A percentile compares a stretch with the other conserved stretches of the same genome.
Conservation (phyloP, 1,140 invertebrate species). For the Mercenaria mercenaria region DNA sequence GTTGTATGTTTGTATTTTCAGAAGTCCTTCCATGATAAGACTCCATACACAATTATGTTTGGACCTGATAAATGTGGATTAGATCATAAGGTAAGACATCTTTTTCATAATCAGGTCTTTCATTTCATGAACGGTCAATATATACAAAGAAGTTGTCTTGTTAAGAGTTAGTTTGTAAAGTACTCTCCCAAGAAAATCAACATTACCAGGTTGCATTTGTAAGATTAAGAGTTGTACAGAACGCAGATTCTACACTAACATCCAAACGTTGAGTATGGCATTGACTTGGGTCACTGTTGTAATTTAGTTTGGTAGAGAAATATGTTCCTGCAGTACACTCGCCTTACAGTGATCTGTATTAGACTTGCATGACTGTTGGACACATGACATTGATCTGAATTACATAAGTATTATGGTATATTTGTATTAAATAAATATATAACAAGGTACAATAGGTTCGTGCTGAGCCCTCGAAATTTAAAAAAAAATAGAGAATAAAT, state of each 20-base stretch:
- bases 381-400: too few species aligned
- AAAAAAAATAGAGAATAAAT: too few species aligned
- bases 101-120: background rate
- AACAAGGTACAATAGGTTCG: too few species aligned
- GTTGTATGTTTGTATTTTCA: too few species aligned
- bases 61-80: conserved; percentile 99
- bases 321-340: background rate
- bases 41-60: conserved; percentile 99
- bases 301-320: conserved; percentile 42
- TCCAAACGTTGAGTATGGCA: conserved; percentile 46
- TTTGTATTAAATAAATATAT: too few species aligned
- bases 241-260: background rate
- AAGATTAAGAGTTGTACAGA: too few species aligned
- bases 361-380: background rate
- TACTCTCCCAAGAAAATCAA: too few species aligned
- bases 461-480: too few species aligned
- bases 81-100: conserved; percentile 93
- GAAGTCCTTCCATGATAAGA: conserved; percentile 96
- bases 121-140: too few species aligned
- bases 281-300: conserved; percentile 18
- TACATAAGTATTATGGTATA: too few species aligned
- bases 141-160: background rate
- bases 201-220: too few species aligned
- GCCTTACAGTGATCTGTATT: background rate
- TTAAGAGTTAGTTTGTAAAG: too few species aligned